Evolutionary conservation across 2,797 vertebrate genomes (phyloP).

Genomic region (Pteronotus mesoamericanus): DNA sequence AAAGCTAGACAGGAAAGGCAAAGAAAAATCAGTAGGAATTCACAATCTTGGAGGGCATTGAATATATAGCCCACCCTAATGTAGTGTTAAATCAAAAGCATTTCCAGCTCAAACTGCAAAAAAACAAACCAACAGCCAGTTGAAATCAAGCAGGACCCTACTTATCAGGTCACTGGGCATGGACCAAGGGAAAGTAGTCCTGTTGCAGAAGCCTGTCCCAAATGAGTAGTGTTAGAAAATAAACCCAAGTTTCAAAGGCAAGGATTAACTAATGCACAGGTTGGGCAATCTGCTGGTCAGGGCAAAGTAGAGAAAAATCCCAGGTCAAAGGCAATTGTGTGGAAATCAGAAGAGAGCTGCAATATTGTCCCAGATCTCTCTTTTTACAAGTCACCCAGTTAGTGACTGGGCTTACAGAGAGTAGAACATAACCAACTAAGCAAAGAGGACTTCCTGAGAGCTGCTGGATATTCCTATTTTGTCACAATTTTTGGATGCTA

Average conservation of each 20-base stretch:
- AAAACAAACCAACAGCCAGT: neutral
- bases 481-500: neutral
- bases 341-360: neutral
- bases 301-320: neutral
- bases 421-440: neutral
- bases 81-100: constrained; percentile 28
- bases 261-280: neutral
- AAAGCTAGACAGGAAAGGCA: neutral
- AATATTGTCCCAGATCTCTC: neutral
- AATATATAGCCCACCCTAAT: neutral
- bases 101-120: constrained; percentile 19
- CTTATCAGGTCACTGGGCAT: neutral
- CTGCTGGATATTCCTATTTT: constrained; percentile 31
- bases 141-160: neutral
- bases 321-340: neutral
- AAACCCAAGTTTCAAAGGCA: neutral
- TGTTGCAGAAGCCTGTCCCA: neutral
- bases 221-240: constrained; percentile 6
- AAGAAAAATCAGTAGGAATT: constrained; percentile 38
- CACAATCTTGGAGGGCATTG: neutral
- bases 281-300: constrained; percentile 16
- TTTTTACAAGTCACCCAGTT: neutral
- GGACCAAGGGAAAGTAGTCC: neutral
- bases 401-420: neutral
- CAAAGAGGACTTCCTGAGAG: neutral